Conservation (phyloP, 2,797 vertebrate species). For the Hydrophis major region DNA sequence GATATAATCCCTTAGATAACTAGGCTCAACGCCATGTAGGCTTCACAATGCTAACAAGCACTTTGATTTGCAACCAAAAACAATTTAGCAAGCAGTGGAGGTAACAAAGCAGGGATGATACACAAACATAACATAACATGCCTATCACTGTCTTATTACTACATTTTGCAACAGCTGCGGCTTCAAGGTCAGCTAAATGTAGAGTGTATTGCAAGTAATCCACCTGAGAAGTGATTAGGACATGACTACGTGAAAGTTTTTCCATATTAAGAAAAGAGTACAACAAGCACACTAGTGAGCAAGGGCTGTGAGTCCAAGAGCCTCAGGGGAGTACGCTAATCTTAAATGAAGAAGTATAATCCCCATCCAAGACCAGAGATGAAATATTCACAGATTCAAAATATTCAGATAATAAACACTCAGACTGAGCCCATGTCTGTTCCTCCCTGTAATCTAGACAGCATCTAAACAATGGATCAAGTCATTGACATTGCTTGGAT, state of each 20-base stretch:
- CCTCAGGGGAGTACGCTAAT: not conserved
- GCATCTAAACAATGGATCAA: not conserved
- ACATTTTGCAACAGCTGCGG: not conserved
- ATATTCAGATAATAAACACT: not conserved
- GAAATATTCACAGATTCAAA: not conserved
- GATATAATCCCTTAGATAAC: not conserved
- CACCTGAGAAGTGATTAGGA: not conserved
- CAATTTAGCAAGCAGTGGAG: not conserved
- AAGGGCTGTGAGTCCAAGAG: not conserved
- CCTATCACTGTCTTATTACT: not conserved
- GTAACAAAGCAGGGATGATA: not conserved
- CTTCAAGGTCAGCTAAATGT: not conserved
- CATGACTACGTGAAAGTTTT: not conserved
- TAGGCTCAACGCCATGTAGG: not conserved
- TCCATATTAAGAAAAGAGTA: not conserved
- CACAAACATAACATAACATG: not conserved
- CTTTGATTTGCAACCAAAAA: not conserved
- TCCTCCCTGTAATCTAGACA: not conserved
- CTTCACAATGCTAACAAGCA: not conserved
- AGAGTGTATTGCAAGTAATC: not conserved
- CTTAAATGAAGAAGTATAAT: not conserved
- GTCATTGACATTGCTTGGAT: not conserved
- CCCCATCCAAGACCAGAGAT: not conserved
- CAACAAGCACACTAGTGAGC: not conserved
- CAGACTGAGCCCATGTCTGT: not conserved